phyloP scores from a whole-genome alignment of 2,113 vertebrate species.

The Gymnobelideus leadbeateri region DNA sequence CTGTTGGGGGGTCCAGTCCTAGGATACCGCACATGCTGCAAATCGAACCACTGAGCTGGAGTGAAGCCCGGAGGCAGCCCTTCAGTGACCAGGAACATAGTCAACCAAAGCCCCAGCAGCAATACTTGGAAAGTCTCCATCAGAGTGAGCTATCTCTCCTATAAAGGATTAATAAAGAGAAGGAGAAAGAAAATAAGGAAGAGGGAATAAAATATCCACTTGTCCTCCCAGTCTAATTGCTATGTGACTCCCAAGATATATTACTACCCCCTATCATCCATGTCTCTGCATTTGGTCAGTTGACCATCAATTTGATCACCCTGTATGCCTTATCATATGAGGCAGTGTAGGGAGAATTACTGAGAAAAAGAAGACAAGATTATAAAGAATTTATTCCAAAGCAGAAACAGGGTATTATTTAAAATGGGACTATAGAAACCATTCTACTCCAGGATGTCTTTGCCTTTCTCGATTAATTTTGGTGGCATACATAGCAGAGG shows the following conservation, averaged over 20 bases:
- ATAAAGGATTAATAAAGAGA: not conserved
- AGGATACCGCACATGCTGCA: slow-evolving; percentile 58
- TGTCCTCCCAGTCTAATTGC: not conserved
- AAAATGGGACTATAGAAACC: not conserved
- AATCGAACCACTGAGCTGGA: slow-evolving; percentile 62
- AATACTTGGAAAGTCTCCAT: not conserved
- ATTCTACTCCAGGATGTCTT: not conserved
- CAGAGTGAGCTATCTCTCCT: slow-evolving; percentile 54
- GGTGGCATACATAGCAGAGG: not conserved
- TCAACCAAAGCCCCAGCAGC: slow-evolving; percentile 42
- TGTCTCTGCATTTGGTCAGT: not conserved
- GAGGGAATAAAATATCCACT: not conserved
- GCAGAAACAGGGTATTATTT: not conserved
- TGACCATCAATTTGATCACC: not conserved
- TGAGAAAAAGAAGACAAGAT: not conserved
- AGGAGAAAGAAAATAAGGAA: not conserved
- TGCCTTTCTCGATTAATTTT: too few species aligned
- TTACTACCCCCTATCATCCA: not conserved
- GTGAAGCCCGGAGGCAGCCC: slow-evolving; percentile 18
- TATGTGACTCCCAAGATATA: not conserved
- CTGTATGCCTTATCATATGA: not conserved
- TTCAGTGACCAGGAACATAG: not conserved
- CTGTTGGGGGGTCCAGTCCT: not conserved
- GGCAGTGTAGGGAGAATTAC: not conserved
- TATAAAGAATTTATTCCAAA: not conserved